Evolutionary conservation across 2,797 vertebrate species (phyloP).

Genomic region (Enteromius paludinosus): DNA sequence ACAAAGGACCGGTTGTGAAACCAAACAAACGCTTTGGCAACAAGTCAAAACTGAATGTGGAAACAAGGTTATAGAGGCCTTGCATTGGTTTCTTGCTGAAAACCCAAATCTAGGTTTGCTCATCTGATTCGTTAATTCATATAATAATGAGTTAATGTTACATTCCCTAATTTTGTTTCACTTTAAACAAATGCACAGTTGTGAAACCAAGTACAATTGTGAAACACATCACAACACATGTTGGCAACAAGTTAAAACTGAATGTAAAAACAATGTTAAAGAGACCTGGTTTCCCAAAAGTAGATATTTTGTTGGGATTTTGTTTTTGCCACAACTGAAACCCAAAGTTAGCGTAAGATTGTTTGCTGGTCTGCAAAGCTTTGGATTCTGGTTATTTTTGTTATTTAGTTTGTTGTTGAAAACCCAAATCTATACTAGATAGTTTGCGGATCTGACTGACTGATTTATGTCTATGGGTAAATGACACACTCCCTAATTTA

Average conservation of each 20-base stretch:
- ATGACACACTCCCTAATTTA: background rate
- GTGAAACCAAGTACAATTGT: conserved; percentile 19
- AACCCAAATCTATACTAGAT: background rate
- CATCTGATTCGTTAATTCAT: background rate
- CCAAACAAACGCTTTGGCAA: conserved; percentile 44
- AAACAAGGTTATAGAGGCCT: background rate
- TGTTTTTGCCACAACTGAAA: no score
- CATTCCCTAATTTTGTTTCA: background rate
- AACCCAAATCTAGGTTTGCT: background rate
- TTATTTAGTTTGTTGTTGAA: background rate
- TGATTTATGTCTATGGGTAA: background rate
- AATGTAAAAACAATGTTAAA: background rate
- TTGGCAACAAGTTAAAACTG: background rate
- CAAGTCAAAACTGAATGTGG: conserved; percentile 11
- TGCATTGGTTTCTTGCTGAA: background rate
- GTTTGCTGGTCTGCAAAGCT: background rate
- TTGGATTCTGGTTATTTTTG: background rate
- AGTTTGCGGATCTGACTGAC: background rate
- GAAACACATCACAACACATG: no score
- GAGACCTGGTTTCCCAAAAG: background rate
- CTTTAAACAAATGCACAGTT: conserved; percentile 17
- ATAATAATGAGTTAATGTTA: background rate
- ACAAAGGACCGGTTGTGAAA: conserved; percentile 22
- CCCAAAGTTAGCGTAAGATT: background rate
- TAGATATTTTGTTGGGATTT: no score